Percentiles rank a stretch among this genome's conserved stretches.
These are phyloP conservation scores for Euura saliciscinereae DNA, from an alignment of 1,140 invertebrate genomes.

Conservation along the genomic window DNA sequence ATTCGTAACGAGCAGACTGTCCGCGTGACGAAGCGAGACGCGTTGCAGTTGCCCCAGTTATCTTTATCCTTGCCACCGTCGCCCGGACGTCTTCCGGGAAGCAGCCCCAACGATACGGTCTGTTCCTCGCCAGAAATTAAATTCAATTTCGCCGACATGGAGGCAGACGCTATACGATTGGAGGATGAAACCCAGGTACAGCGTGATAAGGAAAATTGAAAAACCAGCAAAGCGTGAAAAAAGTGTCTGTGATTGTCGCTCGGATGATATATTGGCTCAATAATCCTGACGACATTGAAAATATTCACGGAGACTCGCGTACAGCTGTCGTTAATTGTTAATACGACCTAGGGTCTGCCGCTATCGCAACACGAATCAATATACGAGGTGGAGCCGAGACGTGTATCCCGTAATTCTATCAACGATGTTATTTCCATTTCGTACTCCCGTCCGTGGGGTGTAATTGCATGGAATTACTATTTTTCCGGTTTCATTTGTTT, in stretches of 20 bases:
- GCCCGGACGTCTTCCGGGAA: conserved; percentile 24
- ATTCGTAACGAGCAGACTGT: conserved; percentile 27
- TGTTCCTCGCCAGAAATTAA: conserved; percentile 22
- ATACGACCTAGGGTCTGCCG: not conserved
- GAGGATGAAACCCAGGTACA: conserved; percentile 43
- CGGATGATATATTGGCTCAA: not conserved
- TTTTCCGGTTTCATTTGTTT: too few species aligned
- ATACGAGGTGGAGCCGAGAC: not conserved
- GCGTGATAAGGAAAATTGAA: not conserved
- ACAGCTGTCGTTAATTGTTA: too few species aligned
- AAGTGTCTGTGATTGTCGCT: not conserved
- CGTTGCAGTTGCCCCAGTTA: conserved; percentile 8
- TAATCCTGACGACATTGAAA: too few species aligned
- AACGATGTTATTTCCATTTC: not conserved
- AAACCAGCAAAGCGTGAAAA: not conserved
- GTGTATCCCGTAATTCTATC: not conserved
- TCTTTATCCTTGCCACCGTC: conserved; percentile 23
- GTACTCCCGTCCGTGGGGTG: too few species aligned
- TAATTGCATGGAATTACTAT: not conserved
- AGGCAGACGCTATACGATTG: conserved; percentile 30
- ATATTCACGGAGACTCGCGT: too few species aligned
- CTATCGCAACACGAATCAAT: not conserved
- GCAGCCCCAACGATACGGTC: conserved; percentile 23
- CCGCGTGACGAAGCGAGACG: conserved; percentile 21
- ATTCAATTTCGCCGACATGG: conserved; percentile 25